Percentiles rank a stretch among this genome's conserved stretches.
phyloP scores from a whole-genome alignment of 2,113 vertebrate genomes.

The Recurvirostra avosetta region DNA sequence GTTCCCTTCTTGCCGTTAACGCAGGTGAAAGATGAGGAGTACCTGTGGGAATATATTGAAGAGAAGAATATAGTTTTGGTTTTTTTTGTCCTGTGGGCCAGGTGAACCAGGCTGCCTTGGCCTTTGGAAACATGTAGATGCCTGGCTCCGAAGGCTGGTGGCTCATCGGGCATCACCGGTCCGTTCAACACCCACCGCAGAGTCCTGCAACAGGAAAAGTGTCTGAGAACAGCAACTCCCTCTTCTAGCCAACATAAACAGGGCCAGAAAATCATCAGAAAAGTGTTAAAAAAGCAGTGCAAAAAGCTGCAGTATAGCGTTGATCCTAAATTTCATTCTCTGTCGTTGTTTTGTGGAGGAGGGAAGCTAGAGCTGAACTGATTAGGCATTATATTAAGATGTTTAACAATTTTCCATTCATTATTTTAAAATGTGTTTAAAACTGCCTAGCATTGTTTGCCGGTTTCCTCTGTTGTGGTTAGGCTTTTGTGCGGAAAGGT shows the following conservation, averaged over 20 bases:
- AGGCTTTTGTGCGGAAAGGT: not conserved
- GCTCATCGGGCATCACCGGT: rapidly evolving
- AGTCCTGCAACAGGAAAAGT: not conserved
- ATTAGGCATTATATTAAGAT: not conserved
- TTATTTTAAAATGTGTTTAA: not conserved
- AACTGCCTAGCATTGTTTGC: not conserved
- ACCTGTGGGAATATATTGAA: not conserved
- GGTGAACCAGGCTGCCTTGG: not conserved
- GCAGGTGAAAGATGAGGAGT: not conserved
- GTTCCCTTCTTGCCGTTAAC: not conserved
- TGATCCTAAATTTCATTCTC: not conserved
- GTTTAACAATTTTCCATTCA: not conserved
- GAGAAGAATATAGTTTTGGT: not conserved
- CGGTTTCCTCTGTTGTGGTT: conserved; percentile 22
- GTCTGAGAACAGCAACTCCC: not conserved
- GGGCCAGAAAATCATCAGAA: not conserved
- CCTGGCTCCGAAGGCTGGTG: not conserved
- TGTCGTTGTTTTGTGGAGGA: not conserved
- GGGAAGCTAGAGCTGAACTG: not conserved
- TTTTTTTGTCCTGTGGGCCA: not conserved
- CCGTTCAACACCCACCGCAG: not conserved
- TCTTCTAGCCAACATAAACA: not conserved
- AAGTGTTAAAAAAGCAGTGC: not conserved
- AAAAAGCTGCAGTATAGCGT: not conserved
- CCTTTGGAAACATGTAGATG: not conserved